A percentile compares a stretch with the other conserved stretches of the same genome.
These are phyloP conservation scores for Lateolabrax maculatus DNA, from an alignment of 2,797 vertebrate genomes.

Conservation along the genomic window DNA sequence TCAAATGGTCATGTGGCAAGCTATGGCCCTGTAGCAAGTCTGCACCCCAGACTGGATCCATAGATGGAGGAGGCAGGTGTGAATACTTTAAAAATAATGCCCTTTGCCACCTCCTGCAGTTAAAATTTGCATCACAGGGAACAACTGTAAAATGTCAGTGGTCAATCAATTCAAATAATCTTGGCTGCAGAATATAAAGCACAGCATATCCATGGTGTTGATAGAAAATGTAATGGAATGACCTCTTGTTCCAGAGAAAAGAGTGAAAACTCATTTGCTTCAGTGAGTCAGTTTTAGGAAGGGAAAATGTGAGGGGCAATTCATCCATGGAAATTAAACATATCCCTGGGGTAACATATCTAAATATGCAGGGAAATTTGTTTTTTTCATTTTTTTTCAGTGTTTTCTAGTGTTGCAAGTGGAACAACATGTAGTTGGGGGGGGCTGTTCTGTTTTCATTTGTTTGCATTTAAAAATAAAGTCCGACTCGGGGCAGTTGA, in stretches of 20 bases:
- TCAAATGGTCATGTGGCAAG: constrained; percentile 69
- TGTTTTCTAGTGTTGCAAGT: constrained; percentile 59
- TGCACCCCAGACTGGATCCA: constrained; percentile 35
- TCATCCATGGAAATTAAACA: constrained; percentile 80
- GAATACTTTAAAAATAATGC: constrained; percentile 82
- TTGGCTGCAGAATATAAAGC: constrained; percentile 76
- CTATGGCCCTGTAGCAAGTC: constrained; percentile 47
- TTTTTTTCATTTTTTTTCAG: constrained; percentile 39
- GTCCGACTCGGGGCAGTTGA: constrained; percentile 67
- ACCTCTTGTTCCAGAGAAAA: constrained; percentile 71
- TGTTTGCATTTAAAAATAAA: constrained; percentile 76
- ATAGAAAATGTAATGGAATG: constrained; percentile 79
- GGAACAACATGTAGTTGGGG: constrained; percentile 54
- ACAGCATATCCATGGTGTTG: constrained; percentile 66
- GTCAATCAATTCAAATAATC: constrained; percentile 83
- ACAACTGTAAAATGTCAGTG: constrained; percentile 84
- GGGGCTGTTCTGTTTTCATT: constrained; percentile 69
- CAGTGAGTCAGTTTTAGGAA: constrained; percentile 72
- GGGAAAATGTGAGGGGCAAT: constrained; percentile 68
- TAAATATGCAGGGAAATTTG: constrained; percentile 72
- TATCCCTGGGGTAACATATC: constrained; percentile 72
- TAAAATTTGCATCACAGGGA: constrained; percentile 83
- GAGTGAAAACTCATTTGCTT: constrained; percentile 74
- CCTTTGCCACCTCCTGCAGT: constrained; percentile 75
- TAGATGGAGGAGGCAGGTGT: constrained; percentile 68